Evolutionary conservation across 2,797 vertebrate species (phyloP), one percentile per base, ranked within the genome.

Genomic region (Eulemur mongoz): DNA sequence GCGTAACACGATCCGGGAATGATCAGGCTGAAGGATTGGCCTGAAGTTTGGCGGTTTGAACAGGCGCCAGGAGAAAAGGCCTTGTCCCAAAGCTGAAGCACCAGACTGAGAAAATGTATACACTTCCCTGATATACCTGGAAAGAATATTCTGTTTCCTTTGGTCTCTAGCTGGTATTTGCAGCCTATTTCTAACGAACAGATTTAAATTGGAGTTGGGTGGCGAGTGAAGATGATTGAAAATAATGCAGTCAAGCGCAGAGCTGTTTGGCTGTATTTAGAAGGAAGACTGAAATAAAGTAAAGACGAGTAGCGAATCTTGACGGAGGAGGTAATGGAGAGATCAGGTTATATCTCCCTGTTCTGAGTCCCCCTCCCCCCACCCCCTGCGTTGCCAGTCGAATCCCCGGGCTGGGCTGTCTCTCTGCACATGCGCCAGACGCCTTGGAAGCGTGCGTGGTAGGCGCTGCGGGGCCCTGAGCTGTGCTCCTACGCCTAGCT

Each of bases 401-500:
- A 70, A 52, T 52, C 52, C 30, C 43, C 0, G 30, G 85, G 65
- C n/a, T 25, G 81, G 76, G 84, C 87, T 38, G 23, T 83, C 45
- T 80, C 93, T 93, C 82, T 97, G 98, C 97, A 97, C 98, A 97
- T 97, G 97, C 96, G 97, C 97, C 43, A 14, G 45, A 43, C 50
- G n/a, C 75, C 12, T 4, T 14, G 79, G 0, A 2, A 32, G 35
- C 63, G 35, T 63, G 89, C 48, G 23, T 82, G 73, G 61, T 52
- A 8, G 48, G 86, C 84, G 35, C 67, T 61, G 52, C 5, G 9
- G 79, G 22, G 54, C 73, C 0, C 78, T 17, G n/a, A 67, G 69
- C 38, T 3, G 25, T 63, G 89, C 91, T 61, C 23, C 23, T 48
- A 63, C 27, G 14, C 88, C 23, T n/a, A 45, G 43, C 57, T 94